Base-by-base conservation (phyloP, 1,140 invertebrate genomes). In the Drosophila mojavensis region DNA sequence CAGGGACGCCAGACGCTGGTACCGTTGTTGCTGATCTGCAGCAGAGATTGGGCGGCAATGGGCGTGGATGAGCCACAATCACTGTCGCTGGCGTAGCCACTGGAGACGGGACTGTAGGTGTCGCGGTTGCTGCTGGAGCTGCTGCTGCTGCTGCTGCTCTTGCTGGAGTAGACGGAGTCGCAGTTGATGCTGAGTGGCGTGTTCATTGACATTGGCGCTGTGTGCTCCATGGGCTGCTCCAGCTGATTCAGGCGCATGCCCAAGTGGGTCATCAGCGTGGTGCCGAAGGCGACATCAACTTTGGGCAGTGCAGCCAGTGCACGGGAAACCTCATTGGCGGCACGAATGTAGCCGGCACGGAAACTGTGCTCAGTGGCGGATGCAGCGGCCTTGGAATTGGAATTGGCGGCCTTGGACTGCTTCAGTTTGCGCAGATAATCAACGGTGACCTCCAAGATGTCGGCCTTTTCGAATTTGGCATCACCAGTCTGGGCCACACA, bases 381-480 rank as follows among this genome's bases (percentile, higher is more conserved):
- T 28, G 73, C 30, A 62, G 6, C 28, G 6, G 6, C 6, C 5
- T 51, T 39, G 94, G 48, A 93, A 90, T 51, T 33, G 94, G 48
- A 93, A 90, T 75, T 94, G 93, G 73, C 30, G 56, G 36, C 39
- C 20, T 79, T 88, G 2, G 79, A 17, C 79, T 95, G 43, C 61
- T 96, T 95, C 4, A 98, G 93, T 75, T 97, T 97, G 93, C 97
- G 96, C 68, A 99, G 93, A 91, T 98, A 97, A 78, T 97, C 95
- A 1, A 99, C 98, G 0, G 98, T 98, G 91, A 99, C 93, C 92
- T 99, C 98, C 78, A 99, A 94, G 76, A 99, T 98, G 92, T 99
- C 98, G 17, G 98, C 98, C 92, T 99, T 99, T 93, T 99, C 98
- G 85, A 99, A 93, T 91, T 99, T 98, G 43, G 96, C 96, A 50